A percentile compares a stretch with the other conserved stretches of the same genome.
Evolutionary conservation across 2,113 vertebrate species (phyloP).

Genomic region (Microtus oregoni): DNA sequence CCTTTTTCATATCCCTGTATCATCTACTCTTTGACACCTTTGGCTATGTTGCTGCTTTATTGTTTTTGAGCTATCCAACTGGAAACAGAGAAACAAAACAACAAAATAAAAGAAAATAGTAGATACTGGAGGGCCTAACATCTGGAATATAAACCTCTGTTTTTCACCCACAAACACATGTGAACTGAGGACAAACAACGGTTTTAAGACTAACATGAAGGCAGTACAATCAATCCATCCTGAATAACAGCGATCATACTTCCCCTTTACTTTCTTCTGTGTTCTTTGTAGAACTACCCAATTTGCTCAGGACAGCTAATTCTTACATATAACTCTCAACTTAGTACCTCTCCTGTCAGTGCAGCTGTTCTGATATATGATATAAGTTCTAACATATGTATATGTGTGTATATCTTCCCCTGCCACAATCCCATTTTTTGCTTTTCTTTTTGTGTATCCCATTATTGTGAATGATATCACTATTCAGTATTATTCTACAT

Average conservation of each 20-base stretch:
- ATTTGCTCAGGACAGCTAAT: background rate
- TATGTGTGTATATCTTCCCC: background rate
- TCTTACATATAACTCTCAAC: background rate
- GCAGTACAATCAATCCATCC: background rate
- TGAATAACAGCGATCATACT: background rate
- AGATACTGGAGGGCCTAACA: background rate
- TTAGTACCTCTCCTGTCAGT: conserved; percentile 32
- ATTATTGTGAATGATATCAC: background rate
- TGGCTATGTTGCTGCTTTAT: background rate
- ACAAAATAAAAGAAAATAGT: background rate
- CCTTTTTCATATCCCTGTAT: background rate
- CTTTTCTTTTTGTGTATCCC: background rate
- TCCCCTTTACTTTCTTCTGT: background rate
- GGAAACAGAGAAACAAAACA: background rate
- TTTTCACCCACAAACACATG: background rate
- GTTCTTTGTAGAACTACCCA: background rate
- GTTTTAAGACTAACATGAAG: background rate
- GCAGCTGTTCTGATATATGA: background rate
- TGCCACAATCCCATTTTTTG: background rate
- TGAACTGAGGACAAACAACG: background rate
- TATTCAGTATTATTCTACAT: background rate
- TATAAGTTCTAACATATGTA: background rate
- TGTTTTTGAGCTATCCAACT: background rate
- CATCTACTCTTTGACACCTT: background rate
- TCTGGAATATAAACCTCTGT: background rate